Percentiles rank a stretch among this genome's conserved stretches.
phyloP scores from a whole-genome alignment of 2,113 vertebrate genomes.

The Perca flavescens region DNA sequence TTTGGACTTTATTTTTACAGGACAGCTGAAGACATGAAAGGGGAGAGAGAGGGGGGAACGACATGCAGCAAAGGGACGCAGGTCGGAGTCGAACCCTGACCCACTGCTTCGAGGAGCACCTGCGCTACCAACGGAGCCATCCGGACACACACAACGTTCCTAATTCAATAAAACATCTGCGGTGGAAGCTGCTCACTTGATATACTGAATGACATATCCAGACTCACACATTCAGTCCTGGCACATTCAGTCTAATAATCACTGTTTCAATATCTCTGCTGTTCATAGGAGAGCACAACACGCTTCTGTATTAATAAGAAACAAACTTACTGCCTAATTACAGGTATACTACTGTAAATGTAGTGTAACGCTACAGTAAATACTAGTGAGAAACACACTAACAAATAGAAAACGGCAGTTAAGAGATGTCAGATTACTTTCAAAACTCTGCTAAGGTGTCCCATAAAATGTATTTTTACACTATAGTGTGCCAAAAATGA shows the following conservation, averaged over 20 bases:
- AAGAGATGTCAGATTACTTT: background rate
- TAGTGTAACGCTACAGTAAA: background rate
- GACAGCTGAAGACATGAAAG: too few species aligned
- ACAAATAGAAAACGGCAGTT: background rate
- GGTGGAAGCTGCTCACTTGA: constrained; percentile 37
- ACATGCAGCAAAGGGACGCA: too few species aligned
- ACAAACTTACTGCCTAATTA: background rate
- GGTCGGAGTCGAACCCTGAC: too few species aligned
- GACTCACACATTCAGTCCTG: constrained; percentile 17
- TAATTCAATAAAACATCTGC: constrained; percentile 56
- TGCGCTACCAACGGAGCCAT: too few species aligned
- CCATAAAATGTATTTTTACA: constrained; percentile 18
- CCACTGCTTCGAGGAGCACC: too few species aligned
- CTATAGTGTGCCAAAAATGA: constrained; percentile 21
- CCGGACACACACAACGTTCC: background rate
- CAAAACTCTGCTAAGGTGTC: background rate
- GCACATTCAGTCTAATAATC: constrained; percentile 4
- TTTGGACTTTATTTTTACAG: too few species aligned
- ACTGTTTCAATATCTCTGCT: background rate
- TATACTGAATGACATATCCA: constrained; percentile 32
- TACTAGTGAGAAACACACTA: background rate
- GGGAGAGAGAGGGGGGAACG: too few species aligned
- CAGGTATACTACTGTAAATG: background rate
- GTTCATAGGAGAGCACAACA: constrained; percentile 5
- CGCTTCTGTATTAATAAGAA: constrained; percentile 10